Evolutionary conservation across 2,888 invertebrate genomes (phyloP), one percentile per base, ranked within the genome.

Genomic region (Harmothoe impar): DNA sequence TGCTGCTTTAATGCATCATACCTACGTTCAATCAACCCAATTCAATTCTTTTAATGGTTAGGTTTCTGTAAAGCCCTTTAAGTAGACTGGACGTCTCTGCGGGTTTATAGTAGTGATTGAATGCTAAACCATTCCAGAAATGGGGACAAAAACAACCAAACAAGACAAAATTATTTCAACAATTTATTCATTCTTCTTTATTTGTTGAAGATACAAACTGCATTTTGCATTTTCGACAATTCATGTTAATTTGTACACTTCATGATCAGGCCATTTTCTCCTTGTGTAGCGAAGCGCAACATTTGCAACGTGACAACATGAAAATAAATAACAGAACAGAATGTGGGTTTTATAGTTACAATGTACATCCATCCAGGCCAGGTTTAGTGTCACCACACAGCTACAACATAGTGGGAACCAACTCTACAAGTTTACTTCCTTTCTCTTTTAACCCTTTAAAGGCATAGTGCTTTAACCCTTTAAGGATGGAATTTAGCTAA

Each of bases 271-370:
- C 5, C 77, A 25, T 77, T 17, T 20, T 3, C 17, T 81, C 33
- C 10, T 81, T 81, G 81, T 81, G 43, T 43, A 81, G 81, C 81
- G 81, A 43, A 81, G 33, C 81, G n/a, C n/a, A n/a, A 35, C 77
- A 77, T 81, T 81, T 81, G 81, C 81, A 81, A 81, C 35, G 35
- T 81, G 81, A 81, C 81, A 81, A 81, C 81, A 43, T 81, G n/a
- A 81, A 81, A 81, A 81, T 81, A 81, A 81, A 81, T 81, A 81
- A 81, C 81, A 81, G 81, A 81, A 81, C 72, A 72, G 72, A 81
- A 81, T 35, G 35, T 35, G 43, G 33, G 33, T 35, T 81, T 5
- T 35, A 35, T 81, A 81, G 81, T 33, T 43, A 81, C 81, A 35
- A 33, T 35, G 15, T 43, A 81, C 81, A 81, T 35, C 33, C 43